Conservation (phyloP, 2,888 invertebrate species). For the Oxyteleia sp. region DNA sequence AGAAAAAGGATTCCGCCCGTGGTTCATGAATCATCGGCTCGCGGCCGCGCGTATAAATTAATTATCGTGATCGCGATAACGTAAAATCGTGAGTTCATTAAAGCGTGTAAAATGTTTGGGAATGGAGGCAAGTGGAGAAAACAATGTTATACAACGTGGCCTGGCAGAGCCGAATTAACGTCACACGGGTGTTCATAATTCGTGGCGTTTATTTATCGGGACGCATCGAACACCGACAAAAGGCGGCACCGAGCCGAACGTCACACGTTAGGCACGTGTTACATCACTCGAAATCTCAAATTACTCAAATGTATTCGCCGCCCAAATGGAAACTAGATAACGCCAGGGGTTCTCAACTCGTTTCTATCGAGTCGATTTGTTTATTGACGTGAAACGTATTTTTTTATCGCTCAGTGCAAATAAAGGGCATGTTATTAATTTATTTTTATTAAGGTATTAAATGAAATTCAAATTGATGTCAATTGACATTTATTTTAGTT, state of each 20-base stretch:
- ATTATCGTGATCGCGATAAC: slow-evolving; percentile 50
- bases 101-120: slow-evolving; percentile 37
- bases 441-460: no score
- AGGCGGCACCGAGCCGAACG: slow-evolving; percentile 56
- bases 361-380: not conserved
- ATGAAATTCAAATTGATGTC: no score
- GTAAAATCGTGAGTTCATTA: slow-evolving; percentile 51
- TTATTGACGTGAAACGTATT: no score
- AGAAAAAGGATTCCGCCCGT: slow-evolving; percentile 7
- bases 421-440: no score
- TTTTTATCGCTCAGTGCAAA: no score
- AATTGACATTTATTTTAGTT: no score
- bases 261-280: slow-evolving; percentile 68
- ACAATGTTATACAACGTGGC: slow-evolving; percentile 58
- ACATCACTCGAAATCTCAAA: slow-evolving; percentile 73
- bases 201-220: slow-evolving; percentile 66
- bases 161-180: slow-evolving; percentile 52
- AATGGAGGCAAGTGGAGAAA: slow-evolving; percentile 33
- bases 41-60: slow-evolving; percentile 36
- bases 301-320: slow-evolving; percentile 67
- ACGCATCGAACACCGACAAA: slow-evolving; percentile 68
- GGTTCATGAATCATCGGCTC: slow-evolving; percentile 40
- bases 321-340: slow-evolving; percentile 71
- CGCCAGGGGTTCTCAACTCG: slow-evolving; percentile 56
- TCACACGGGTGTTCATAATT: slow-evolving; percentile 66